Percentiles rank a stretch among this genome's conserved stretches.
Conservation (phyloP, 2,113 vertebrate species). For the Triplophysa dalaica region DNA sequence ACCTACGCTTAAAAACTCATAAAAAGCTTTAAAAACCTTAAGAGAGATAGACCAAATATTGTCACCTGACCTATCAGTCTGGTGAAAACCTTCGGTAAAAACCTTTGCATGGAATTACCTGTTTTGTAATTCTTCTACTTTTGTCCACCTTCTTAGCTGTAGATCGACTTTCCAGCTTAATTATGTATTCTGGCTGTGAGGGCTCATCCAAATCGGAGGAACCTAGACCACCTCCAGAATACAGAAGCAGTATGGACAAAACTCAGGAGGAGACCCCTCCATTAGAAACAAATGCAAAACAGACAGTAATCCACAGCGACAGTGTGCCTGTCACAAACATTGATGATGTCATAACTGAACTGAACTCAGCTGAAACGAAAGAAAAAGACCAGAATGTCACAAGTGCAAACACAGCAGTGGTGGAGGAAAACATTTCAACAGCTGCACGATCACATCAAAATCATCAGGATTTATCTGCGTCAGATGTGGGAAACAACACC, state of each 20-base stretch:
- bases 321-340: conserved; percentile 67
- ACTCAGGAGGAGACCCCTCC: conserved; percentile 4
- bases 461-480: conserved; percentile 64
- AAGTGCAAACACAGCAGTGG: background rate
- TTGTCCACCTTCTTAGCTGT: conserved; percentile 71
- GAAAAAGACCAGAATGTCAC: conserved; percentile 2
- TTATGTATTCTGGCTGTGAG: conserved; percentile 67
- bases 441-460: background rate
- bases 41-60: no score
- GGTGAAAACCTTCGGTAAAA: background rate
- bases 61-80: background rate
- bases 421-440: background rate
- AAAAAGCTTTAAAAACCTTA: no score
- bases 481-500: conserved; percentile 72
- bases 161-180: conserved; percentile 72
- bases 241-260: conserved; percentile 50
- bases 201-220: conserved; percentile 52
- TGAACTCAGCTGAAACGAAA: conserved; percentile 44
- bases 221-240: conserved; percentile 47
- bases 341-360: conserved; percentile 71
- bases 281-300: conserved; percentile 32
- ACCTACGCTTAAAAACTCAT: no score
- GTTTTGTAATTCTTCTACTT: background rate
- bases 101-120: background rate
- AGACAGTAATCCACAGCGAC: conserved; percentile 10